Evolutionary conservation across 2,797 vertebrate species (phyloP).

Genomic region (Falco berigora): DNA sequence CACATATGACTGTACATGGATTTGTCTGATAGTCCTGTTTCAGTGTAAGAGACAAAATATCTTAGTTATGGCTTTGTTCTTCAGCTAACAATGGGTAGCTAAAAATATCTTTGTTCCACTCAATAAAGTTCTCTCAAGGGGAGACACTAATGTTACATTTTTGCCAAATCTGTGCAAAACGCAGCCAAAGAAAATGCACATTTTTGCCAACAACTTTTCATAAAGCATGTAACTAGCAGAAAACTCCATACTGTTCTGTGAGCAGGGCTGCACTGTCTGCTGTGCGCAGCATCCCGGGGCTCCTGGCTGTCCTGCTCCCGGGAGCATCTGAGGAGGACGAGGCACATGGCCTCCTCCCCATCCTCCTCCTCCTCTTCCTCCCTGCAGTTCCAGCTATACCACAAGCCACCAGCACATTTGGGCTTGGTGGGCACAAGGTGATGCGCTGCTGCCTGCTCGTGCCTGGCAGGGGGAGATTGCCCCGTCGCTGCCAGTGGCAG

Average conservation of each 20-base stretch:
- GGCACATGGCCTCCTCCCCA: background rate
- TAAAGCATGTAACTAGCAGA: conserved; percentile 43
- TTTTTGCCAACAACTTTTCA: conserved; percentile 61
- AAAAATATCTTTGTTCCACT: conserved; percentile 72
- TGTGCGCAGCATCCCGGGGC: background rate
- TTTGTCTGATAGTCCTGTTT: conserved; percentile 48
- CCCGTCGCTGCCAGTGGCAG: background rate
- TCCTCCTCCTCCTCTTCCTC: background rate
- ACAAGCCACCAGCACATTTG: rapidly evolving
- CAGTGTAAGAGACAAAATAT: conserved; percentile 66
- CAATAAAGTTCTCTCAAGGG: conserved; percentile 60
- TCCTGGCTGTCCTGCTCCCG: background rate
- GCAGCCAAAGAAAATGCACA: conserved; percentile 57
- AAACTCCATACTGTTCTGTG: background rate
- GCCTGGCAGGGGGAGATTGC: background rate
- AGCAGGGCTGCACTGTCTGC: background rate
- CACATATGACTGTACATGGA: conserved; percentile 54
- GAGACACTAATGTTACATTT: conserved; percentile 48
- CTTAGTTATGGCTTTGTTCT: conserved; percentile 71
- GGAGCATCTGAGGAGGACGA: background rate
- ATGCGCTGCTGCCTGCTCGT: background rate
- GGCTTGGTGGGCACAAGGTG: background rate
- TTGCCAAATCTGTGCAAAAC: conserved; percentile 51
- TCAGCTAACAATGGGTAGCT: conserved; percentile 70
- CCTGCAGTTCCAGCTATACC: background rate